Base-by-base conservation (phyloP, 2,113 vertebrate species). In the Proterorhinus semilunaris region DNA sequence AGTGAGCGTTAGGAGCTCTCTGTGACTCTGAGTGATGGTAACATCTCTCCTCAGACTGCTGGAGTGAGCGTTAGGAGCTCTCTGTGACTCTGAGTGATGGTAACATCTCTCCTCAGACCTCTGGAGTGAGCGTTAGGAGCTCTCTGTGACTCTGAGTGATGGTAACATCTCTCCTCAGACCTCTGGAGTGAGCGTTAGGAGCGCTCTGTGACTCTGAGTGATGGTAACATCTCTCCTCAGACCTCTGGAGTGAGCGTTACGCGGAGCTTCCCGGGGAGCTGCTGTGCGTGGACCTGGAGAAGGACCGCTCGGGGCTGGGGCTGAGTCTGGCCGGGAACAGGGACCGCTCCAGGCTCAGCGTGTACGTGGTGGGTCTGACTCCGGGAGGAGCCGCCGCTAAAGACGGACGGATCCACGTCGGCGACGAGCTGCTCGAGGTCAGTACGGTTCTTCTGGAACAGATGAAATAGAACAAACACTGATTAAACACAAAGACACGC, bases 271-370 rank as follows among this genome's bases (percentile, higher is more conserved):
- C 81, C 0, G 98, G 98, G 62, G 95, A 95, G 71, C 74, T 98
- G 82, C 90, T 96, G 82, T 92, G 96, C n/a, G 94, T 99, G 76
- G 97, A 99, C 82, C 92, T 98, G 68, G 96, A 98, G 79, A 99
- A 98, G 71, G 96, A 98, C 79, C 93, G 93, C n/a, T 94, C 96
- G 83, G 94, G 96, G 16, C 88, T 99, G 48, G 98, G 98, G 1
- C 95, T 99, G 88, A 98, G 96, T 70, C 94, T 99, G 64, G 96
- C 98, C 0, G 98, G 98, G 15, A 98, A 98, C 91, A 92, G 95
- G 55, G 96, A 99, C 76, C 92, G 98, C 0, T 95, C 95, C 75
- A 90, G 91, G 7, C 93, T 98, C 93, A 98, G 96, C 88, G 96
- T 99, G 89, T 99, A 96, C 0, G 93, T 99, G 70, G 96, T 98